These are phyloP conservation scores for Chrysemys picta DNA, from an alignment of 2,113 vertebrate genomes.

Conservation along the genomic window DNA sequence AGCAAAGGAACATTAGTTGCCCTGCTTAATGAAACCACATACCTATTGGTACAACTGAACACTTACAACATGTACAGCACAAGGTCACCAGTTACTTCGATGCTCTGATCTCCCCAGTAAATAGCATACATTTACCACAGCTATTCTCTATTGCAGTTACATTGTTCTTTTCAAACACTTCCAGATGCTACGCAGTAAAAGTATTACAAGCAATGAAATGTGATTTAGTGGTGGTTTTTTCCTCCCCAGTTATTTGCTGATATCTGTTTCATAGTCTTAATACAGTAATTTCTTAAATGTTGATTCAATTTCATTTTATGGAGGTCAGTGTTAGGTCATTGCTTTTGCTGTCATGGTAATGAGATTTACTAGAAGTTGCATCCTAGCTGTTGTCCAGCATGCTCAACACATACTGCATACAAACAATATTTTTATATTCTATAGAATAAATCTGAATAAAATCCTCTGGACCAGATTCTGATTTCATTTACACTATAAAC, in stretches of 20 bases:
- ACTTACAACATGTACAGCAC: background rate
- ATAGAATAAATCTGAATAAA: slow-evolving; percentile 1
- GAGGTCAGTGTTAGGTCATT: background rate
- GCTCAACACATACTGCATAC: accelerated
- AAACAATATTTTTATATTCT: background rate
- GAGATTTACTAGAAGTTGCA: background rate
- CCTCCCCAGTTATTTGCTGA: background rate
- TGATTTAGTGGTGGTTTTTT: background rate
- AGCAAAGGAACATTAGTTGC: background rate
- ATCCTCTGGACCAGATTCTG: background rate
- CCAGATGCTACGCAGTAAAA: background rate
- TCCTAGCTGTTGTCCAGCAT: background rate
- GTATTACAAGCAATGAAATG: background rate
- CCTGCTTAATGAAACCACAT: background rate
- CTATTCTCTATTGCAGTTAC: background rate
- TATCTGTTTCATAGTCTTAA: slow-evolving; percentile 3
- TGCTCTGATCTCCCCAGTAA: background rate
- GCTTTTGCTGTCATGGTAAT: background rate
- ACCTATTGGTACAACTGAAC: background rate
- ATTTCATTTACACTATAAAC: background rate
- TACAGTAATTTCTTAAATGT: slow-evolving; percentile 12
- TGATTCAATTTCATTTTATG: background rate
- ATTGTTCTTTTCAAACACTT: background rate
- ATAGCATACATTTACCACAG: background rate
- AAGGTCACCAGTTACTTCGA: background rate